These are phyloP conservation scores for Xenentodon cancila DNA, from an alignment of 2,797 vertebrate genomes.

Conservation along the genomic window DNA sequence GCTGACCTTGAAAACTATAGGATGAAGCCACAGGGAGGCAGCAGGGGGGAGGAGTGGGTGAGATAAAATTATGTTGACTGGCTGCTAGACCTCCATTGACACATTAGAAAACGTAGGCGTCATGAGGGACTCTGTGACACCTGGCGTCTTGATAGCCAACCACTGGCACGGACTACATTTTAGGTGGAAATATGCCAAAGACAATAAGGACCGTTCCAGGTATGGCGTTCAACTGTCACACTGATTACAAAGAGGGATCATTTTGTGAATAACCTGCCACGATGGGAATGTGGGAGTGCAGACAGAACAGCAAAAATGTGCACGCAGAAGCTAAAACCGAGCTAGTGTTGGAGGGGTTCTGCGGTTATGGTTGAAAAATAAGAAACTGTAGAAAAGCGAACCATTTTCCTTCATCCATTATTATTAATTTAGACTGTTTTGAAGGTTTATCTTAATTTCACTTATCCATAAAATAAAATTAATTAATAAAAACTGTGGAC, in stretches of 20 bases:
- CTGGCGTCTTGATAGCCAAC: constrained; percentile 4
- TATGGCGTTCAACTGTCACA: constrained; percentile 2
- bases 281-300: not conserved
- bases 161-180: not conserved
- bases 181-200: not conserved
- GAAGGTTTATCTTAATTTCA: too few species aligned
- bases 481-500: not conserved
- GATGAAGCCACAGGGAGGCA: constrained; percentile 46
- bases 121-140: constrained; percentile 17
- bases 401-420: too few species aligned
- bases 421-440: too few species aligned
- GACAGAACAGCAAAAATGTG: not conserved
- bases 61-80: constrained; percentile 40
- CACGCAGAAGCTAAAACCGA: not conserved
- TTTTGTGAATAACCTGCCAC: not conserved
- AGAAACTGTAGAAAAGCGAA: too few species aligned
- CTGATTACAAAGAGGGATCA: not conserved
- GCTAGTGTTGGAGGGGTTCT: too few species aligned
- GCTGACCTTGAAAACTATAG: constrained; percentile 68
- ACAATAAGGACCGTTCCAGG: constrained; percentile 10
- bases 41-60: constrained; percentile 24
- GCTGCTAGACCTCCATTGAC: constrained; percentile 17
- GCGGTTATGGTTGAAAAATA: too few species aligned
- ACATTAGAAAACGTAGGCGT: constrained; percentile 7
- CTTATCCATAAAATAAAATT: too few species aligned